Evolutionary conservation across 92 coral and sea anemone genomes (phyloP).

Genomic region (Muricea muricata): DNA sequence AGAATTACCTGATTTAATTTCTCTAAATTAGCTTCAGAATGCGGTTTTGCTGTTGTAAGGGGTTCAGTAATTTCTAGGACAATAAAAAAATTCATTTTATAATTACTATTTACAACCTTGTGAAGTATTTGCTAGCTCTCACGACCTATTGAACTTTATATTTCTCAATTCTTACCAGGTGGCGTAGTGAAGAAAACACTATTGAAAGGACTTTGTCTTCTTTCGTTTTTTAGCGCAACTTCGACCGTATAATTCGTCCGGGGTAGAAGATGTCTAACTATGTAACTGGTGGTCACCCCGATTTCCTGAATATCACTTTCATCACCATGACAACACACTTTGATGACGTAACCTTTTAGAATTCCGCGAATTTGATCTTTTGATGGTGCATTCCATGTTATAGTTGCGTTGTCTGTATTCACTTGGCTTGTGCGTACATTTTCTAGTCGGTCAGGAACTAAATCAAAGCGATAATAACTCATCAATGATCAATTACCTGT

Average conservation of each 20-base stretch:
- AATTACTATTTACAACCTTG: background rate
- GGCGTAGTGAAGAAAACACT: constrained; percentile 21
- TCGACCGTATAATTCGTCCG: background rate
- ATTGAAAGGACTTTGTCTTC: background rate
- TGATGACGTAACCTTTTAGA: constrained; percentile 18
- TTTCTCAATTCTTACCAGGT: background rate
- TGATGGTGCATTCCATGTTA: constrained; percentile 21
- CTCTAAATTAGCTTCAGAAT: background rate
- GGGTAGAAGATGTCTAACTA: constrained; percentile 12
- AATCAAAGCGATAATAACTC: background rate
- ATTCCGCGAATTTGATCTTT: constrained; percentile 13
- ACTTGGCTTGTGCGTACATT: background rate
- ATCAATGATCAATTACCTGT: background rate
- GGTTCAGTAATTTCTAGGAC: constrained; percentile 14
- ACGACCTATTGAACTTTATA: background rate
- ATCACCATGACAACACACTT: background rate
- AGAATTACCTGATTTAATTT: constrained; percentile 18
- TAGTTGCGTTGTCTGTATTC: constrained; percentile 19
- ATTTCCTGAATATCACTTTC: background rate
- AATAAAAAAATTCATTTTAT: background rate
- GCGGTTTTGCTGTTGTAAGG: background rate
- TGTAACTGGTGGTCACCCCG: background rate
- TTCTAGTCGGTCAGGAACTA: constrained; percentile 7
- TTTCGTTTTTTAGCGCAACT: background rate
- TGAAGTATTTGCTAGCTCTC: background rate